A percentile compares a stretch with the other conserved stretches of the same genome.
These are phyloP conservation scores for Zaprionus camerounensis DNA, from an alignment of 1,140 invertebrate species.

Conservation along the genomic window DNA sequence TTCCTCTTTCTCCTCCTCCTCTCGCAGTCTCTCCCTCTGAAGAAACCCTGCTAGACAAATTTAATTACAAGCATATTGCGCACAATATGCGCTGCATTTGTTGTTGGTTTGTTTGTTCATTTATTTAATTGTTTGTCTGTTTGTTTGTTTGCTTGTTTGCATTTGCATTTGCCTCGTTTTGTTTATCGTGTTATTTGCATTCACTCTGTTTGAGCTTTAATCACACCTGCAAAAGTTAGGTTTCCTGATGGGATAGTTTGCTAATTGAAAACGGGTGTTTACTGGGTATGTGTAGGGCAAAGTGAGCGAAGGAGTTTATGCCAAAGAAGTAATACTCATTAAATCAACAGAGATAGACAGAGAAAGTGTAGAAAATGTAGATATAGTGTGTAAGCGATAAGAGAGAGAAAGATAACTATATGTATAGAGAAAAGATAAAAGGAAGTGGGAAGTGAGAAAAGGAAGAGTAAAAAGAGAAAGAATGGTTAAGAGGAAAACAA, in stretches of 20 bases:
- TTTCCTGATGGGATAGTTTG: constrained; percentile 11
- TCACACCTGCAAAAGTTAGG: constrained; percentile 27
- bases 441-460: too few relatives aligned
- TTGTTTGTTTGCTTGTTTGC: constrained; percentile 16
- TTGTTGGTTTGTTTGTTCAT: constrained; percentile 18
- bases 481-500: too few relatives aligned
- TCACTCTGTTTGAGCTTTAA: constrained; percentile 24
- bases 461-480: too few relatives aligned
- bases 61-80: constrained; percentile 26
- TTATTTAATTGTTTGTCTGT: constrained; percentile 27
- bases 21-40: background rate
- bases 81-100: constrained; percentile 10
- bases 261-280: background rate
- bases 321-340: background rate
- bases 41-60: constrained; percentile 28
- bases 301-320: background rate
- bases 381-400: too few relatives aligned
- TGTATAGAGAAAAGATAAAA: too few relatives aligned
- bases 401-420: too few relatives aligned
- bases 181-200: constrained; percentile 30
- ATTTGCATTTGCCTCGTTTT: constrained; percentile 18
- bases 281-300: background rate
- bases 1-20: too few relatives aligned
- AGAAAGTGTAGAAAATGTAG: too few relatives aligned
- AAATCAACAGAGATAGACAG: rapidly evolving